phyloP scores from a whole-genome alignment of 2,797 vertebrate genomes.

The Rachycentron canadum region DNA sequence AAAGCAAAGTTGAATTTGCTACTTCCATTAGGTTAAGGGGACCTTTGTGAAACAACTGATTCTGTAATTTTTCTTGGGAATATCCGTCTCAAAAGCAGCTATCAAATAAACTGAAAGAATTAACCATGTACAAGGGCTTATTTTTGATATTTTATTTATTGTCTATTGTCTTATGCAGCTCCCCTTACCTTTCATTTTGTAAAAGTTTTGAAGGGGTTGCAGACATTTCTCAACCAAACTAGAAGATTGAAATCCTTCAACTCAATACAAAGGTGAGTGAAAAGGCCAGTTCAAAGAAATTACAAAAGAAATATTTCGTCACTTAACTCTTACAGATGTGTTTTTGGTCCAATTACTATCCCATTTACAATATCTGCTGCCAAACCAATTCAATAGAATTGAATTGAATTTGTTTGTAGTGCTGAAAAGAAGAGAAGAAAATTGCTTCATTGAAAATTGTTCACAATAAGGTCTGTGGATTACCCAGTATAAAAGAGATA shows the following conservation, averaged over 20 bases:
- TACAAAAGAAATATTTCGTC: not conserved
- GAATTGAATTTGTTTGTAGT: conserved; percentile 8
- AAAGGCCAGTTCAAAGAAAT: not conserved
- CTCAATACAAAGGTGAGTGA: not conserved
- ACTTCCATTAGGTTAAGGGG: no score
- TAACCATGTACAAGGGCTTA: conserved; percentile 1
- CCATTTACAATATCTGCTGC: conserved; percentile 12
- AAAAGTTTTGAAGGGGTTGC: not conserved
- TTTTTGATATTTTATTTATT: conserved; percentile 9
- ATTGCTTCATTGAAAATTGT: not conserved
- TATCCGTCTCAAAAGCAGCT: conserved; percentile 12
- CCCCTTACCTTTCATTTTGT: conserved; percentile 13
- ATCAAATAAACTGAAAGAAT: conserved; percentile 10
- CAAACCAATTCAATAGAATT: not conserved
- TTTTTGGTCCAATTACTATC: not conserved
- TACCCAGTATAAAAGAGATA: not conserved
- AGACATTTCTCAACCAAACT: not conserved
- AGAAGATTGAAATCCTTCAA: conserved; percentile 5
- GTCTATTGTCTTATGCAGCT: not conserved
- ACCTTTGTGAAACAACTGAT: conserved; percentile 16
- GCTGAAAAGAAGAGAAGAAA: conserved; percentile 11
- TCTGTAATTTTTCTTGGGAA: conserved; percentile 25
- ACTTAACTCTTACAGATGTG: not conserved
- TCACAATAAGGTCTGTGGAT: not conserved
- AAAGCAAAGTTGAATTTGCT: no score